Conservation (phyloP, 1,140 invertebrate species). For the Paraescarpia echinospica region DNA sequence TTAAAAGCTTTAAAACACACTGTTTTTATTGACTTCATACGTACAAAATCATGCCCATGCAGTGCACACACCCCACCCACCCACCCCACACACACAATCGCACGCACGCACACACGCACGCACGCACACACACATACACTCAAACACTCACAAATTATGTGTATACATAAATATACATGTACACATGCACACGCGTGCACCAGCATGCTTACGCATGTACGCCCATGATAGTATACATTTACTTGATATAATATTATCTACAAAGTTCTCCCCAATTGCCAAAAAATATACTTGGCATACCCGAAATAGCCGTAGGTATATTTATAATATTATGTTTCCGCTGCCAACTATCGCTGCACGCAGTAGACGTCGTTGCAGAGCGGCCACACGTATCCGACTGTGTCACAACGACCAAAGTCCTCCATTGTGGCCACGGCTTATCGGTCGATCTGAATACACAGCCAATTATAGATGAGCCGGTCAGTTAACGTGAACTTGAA, state of each 20-base stretch:
- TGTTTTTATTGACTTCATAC: background rate
- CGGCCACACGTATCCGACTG: background rate
- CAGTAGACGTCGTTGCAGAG: too few species aligned
- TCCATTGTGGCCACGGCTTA: background rate
- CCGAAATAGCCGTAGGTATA: background rate
- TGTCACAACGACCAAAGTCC: background rate
- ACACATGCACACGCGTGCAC: background rate
- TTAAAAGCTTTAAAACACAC: background rate
- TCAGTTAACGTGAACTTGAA: background rate
- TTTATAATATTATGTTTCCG: too few species aligned
- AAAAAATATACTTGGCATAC: background rate
- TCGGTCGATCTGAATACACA: background rate
- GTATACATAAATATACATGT: background rate
- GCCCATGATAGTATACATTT: background rate
- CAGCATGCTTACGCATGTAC: background rate
- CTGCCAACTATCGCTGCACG: background rate
- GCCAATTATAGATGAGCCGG: background rate
- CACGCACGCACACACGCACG: background rate
- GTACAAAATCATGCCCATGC: too few species aligned
- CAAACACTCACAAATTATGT: background rate
- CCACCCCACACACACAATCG: too few species aligned
- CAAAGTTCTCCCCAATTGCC: too few species aligned
- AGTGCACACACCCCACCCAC: too few species aligned
- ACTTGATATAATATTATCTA: background rate
- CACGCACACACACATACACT: background rate